Evolutionary conservation across 2,888 invertebrate genomes (phyloP).

Genomic region (Drosophila rubida): DNA sequence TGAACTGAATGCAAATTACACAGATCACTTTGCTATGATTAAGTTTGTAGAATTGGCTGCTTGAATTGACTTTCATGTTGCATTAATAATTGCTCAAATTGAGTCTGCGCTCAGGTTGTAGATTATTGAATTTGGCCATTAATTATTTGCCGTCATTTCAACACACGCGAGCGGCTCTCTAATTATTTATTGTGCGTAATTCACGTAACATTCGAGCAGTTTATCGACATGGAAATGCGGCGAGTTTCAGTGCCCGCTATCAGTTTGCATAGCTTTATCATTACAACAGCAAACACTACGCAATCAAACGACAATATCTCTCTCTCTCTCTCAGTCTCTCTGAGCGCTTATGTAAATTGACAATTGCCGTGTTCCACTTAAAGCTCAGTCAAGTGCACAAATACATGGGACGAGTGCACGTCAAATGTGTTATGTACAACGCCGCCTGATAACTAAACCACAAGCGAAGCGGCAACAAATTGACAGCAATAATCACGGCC

Average conservation of each 20-base stretch:
- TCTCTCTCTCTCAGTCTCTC: not conserved
- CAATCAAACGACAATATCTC: conserved; percentile 12
- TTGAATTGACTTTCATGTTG: not conserved
- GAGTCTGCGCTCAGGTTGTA: too few relatives aligned
- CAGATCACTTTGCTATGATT: not conserved
- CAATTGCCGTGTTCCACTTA: conserved; percentile 72
- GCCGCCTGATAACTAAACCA: conserved; percentile 54
- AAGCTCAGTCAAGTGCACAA: conserved; percentile 54
- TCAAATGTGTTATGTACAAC: conserved; percentile 4
- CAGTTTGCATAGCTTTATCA: conserved; percentile 14
- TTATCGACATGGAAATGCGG: conserved; percentile 1
- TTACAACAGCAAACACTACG: not conserved
- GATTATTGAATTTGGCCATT: not conserved
- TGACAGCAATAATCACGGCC: conserved; percentile 50
- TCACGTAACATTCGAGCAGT: conserved; percentile 1
- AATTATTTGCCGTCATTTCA: not conserved
- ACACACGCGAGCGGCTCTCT: not conserved
- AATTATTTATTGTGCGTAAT: not conserved
- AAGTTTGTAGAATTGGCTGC: not conserved
- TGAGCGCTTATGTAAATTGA: conserved; percentile 59
- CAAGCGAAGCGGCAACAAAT: conserved; percentile 44
- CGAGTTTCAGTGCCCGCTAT: not conserved
- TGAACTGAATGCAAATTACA: too few relatives aligned
- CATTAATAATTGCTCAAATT: too few relatives aligned
- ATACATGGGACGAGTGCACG: not conserved